Evolutionary conservation across 2,113 vertebrate species (phyloP), one percentile per base, ranked within the genome.

Genomic region (Podarcis muralis): DNA sequence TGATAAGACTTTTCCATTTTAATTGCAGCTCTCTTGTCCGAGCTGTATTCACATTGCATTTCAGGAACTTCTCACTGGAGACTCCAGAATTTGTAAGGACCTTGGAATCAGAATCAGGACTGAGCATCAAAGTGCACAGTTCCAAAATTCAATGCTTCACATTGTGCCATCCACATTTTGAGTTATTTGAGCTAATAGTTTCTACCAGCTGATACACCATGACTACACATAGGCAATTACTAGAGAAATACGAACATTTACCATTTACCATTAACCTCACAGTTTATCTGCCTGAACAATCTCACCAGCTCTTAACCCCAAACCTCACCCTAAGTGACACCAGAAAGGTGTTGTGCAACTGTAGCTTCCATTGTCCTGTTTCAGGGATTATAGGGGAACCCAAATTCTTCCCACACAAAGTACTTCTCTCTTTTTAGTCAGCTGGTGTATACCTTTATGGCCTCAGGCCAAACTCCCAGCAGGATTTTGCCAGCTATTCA

Each of bases 91-190:
- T n/a, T 71, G 3, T 81, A 22, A 40, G n/a, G 69, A 57, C 4
- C 3, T 48, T 48, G 12, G 69, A 37, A 66, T 76, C 37, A 18
- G 57, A 37, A 66, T 76, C 37, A 76, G 74, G 48, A 65, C 37
- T 76, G 65, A 89, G 90, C 75, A 87, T 43, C 90, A 89, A 65
- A 83, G 30, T 65, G 6, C 1, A 16, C 0, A 84, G 65, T 1
- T 3, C 59, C 87, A 94, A 91, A 89, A 88, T 37, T 15, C 87
- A 16, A 13, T 89, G 88, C 35, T 94, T 90, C 78, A 90, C 78
- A 37, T 37, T 37, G 6, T 40, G 32, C 15, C 12, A n/a, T 81
- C 86, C 53, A 81, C 87, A 62, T 78, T 65, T 87, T 40, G 6
- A 5, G 48, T 85, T 3, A 23, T 87, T 12, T 35, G 82, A 91